Evolutionary conservation across 2,888 invertebrate genomes (phyloP).

Genomic region (Calephelis perditalis): DNA sequence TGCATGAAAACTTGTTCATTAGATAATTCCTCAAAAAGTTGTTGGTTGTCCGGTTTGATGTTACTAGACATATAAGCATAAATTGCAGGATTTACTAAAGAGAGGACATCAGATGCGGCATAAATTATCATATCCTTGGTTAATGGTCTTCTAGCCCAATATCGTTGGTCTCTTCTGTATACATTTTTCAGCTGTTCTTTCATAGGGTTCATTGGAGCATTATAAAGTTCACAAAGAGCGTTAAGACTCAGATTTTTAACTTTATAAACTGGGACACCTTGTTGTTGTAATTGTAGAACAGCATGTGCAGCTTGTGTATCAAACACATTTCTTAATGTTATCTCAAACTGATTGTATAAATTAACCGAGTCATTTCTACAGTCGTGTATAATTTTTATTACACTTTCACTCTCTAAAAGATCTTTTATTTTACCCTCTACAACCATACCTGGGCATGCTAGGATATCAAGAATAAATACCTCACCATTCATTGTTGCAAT

Average conservation of each 20-base stretch:
- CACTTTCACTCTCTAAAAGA: slow-evolving; percentile 87
- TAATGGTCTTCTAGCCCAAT: slow-evolving; percentile 93
- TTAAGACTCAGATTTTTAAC: slow-evolving; percentile 95
- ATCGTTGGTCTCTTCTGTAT: slow-evolving; percentile 89
- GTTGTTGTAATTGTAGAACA: slow-evolving; percentile 92
- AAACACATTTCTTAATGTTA: slow-evolving; percentile 90
- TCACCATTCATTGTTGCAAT: slow-evolving; percentile 90
- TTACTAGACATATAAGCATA: slow-evolving; percentile 83
- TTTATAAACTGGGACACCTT: slow-evolving; percentile 94
- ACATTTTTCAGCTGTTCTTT: slow-evolving; percentile 94
- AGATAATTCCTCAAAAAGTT: slow-evolving; percentile 89
- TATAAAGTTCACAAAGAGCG: slow-evolving; percentile 93
- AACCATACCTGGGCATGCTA: slow-evolving; percentile 89
- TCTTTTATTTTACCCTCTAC: slow-evolving; percentile 87
- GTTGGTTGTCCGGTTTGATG: slow-evolving; percentile 84
- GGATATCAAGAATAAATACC: slow-evolving; percentile 92
- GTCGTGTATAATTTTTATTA: slow-evolving; percentile 95
- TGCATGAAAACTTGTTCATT: slow-evolving; percentile 92
- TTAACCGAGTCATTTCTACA: slow-evolving; percentile 94
- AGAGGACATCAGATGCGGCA: slow-evolving; percentile 92
- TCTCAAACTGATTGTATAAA: slow-evolving; percentile 90
- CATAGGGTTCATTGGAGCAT: slow-evolving; percentile 92
- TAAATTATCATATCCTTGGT: slow-evolving; percentile 95
- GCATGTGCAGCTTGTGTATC: slow-evolving; percentile 97
- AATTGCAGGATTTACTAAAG: slow-evolving; percentile 90